Evolutionary conservation across 1,140 invertebrate species (phyloP).

Genomic region (Samia ricini): DNA sequence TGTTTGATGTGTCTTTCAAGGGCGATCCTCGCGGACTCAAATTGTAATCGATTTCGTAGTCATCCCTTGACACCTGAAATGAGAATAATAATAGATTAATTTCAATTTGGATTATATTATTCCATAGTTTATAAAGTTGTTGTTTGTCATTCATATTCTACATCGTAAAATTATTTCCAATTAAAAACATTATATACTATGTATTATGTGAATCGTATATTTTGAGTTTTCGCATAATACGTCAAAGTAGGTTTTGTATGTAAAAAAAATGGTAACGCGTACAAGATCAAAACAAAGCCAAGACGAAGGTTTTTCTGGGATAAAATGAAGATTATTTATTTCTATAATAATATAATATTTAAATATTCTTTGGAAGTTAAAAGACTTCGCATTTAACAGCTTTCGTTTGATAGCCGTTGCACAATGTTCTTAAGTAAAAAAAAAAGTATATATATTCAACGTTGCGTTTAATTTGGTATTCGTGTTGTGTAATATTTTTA

Average conservation of each 20-base stretch:
- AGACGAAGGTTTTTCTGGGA: too few species aligned
- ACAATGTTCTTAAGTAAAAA: slow-evolving; percentile 23
- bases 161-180: neutral
- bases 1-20: slow-evolving; percentile 67
- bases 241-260: neutral
- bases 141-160: neutral
- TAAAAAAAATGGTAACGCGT: neutral
- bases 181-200: neutral
- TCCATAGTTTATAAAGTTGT: neutral
- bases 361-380: slow-evolving; percentile 38
- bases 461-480: slow-evolving; percentile 26
- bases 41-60: slow-evolving; percentile 68
- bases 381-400: slow-evolving; percentile 38
- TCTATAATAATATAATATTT: slow-evolving; percentile 7
- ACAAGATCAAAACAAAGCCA: neutral
- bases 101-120: slow-evolving; percentile 17
- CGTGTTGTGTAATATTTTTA: slow-evolving; percentile 51
- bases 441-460: slow-evolving; percentile 20
- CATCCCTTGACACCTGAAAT: slow-evolving; percentile 69
- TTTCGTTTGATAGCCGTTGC: slow-evolving; percentile 18
- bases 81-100: slow-evolving; percentile 28
- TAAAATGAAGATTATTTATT: too few species aligned
- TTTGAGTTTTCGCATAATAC: neutral
- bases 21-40: slow-evolving; percentile 62
- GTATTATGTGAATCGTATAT: neutral